Evolutionary conservation across 2,113 vertebrate species (phyloP), one percentile per base, ranked within the genome.

Genomic region (Ochotona curzoniae): DNA sequence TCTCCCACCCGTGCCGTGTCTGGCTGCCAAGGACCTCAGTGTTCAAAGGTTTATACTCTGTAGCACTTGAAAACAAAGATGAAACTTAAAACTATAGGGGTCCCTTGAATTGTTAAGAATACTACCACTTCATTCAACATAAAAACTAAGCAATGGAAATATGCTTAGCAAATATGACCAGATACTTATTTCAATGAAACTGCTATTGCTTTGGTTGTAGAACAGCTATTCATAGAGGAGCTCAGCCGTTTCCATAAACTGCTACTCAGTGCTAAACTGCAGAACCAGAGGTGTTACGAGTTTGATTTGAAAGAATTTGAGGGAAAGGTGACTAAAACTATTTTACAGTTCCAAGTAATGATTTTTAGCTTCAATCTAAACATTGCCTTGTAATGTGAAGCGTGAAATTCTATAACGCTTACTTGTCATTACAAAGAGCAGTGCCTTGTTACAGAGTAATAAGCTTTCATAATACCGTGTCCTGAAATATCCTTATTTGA

Each of bases 281-380:
- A 91, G 93, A 95, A 14, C 26, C 32, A 84, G 38, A 87, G 17
- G 2, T 67, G 23, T 44, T 74, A 51, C n/a, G 26, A 87, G 20
- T 76, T 87, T 44, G 38, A 44, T 44, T 44, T 44, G 6, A 44
- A 44, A 3, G 6, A 44, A 44, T 44, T 83, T 84, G 57, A 1
- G n/a, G 8, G 44, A 26, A 83, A 95, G 54, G n/a, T 0, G 4
- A 8, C 21, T 93, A 83, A 61, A 9, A 64, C 78, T 57, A 23
- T 63, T 73, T 83, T 26, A 18, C 80, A 8, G 63, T 95, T 75
- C 30, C 73, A 78, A 92, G n/a, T 86, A 21, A 82, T 4, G 93
- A 78, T 90, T 90, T 44, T 87, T 57, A 89, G 60, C 17, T 63
- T 90, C 38, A 94, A 13, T 2, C 32, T 83, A 92, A 94, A 90